Conservation (phyloP, 1,140 invertebrate genomes). For the Coptotermes formosanus region DNA sequence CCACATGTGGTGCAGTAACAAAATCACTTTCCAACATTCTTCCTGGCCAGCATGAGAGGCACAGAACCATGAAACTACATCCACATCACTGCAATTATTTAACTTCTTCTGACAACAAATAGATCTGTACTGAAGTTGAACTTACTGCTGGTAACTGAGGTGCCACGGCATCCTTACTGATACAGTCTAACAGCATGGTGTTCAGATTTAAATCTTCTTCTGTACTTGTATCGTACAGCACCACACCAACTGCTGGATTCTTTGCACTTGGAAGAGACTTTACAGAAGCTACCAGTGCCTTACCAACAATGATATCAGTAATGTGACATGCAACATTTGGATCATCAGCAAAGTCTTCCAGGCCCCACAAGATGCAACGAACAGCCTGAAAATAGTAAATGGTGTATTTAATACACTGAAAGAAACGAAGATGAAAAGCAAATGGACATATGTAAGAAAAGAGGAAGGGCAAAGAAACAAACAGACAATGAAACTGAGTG, state of each 20-base stretch:
- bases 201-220: constrained; percentile 44
- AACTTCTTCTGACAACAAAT: too few relatives aligned
- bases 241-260: constrained; percentile 14
- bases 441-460: constrained; percentile 26
- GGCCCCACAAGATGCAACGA: constrained; percentile 56
- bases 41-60: too few relatives aligned
- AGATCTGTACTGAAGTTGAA: neutral
- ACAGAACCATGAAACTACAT: too few relatives aligned
- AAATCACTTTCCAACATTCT: too few relatives aligned
- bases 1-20: too few relatives aligned
- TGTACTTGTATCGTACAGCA: constrained; percentile 36
- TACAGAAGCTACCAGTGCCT: constrained; percentile 35
- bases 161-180: constrained; percentile 37
- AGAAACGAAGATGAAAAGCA: constrained; percentile 18
- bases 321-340: constrained; percentile 2
- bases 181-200: constrained; percentile 33
- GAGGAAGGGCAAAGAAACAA: too few relatives aligned
- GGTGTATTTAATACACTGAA: too few relatives aligned
- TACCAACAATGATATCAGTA: constrained; percentile 28
- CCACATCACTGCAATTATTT: too few relatives aligned
- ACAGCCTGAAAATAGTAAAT: constrained; percentile 51
- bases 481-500: too few relatives aligned
- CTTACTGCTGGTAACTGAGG: constrained; percentile 42
- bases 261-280: neutral
- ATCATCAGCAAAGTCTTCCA: constrained; percentile 55